Evolutionary conservation across 1,140 invertebrate genomes (phyloP).

Genomic region (Maniola jurtina): DNA sequence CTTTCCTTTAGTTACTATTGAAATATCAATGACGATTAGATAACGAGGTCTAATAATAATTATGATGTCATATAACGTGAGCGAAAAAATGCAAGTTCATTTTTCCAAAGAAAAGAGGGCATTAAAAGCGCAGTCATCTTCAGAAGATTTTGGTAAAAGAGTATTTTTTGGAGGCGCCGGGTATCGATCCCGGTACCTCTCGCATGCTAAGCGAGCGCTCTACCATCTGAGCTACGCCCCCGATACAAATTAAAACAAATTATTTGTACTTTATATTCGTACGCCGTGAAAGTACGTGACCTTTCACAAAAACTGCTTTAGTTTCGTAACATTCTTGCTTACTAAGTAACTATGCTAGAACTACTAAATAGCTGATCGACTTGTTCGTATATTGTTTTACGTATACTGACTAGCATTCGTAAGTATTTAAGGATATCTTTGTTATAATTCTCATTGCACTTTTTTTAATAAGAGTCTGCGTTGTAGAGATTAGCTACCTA

Average conservation of each 20-base stretch:
- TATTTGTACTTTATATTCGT: not conserved
- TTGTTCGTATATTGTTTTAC: too few relatives aligned
- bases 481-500: too few relatives aligned
- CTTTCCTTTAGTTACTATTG: too few relatives aligned
- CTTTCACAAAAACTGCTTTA: conserved; percentile 8
- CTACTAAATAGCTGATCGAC: too few relatives aligned
- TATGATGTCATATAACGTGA: too few relatives aligned
- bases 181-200: conserved; percentile 49
- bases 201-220: conserved; percentile 47
- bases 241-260: not conserved
- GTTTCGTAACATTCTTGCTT: not conserved
- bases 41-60: too few relatives aligned
- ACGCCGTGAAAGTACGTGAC: conserved; percentile 13
- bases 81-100: too few relatives aligned
- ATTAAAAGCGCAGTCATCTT: not conserved
- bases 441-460: too few relatives aligned
- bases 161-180: conserved; percentile 39
- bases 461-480: too few relatives aligned
- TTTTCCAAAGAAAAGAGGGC: not conserved
- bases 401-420: too few relatives aligned
- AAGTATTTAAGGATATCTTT: too few relatives aligned
- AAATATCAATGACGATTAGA: too few relatives aligned
- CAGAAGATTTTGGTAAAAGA: not conserved
- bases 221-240: conserved; percentile 47
- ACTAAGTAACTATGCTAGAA: not conserved